phyloP scores from a whole-genome alignment of 1,140 invertebrate genomes.

The Drosophila burlai region DNA sequence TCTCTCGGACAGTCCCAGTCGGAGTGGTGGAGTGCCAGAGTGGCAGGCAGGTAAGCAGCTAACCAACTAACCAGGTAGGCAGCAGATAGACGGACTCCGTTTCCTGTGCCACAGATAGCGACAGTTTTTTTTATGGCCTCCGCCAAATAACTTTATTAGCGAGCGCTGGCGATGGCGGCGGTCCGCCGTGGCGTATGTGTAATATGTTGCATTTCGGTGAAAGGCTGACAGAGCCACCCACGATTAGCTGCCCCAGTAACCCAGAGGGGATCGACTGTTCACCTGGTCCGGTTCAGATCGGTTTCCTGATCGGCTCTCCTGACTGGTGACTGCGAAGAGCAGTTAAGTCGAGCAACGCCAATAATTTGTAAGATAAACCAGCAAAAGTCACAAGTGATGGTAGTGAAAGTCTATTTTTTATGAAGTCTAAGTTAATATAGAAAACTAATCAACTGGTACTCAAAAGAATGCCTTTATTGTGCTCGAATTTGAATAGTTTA shows the following conservation, averaged over 20 bases:
- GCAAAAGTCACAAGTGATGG: neutral
- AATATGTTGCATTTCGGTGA: constrained; percentile 61
- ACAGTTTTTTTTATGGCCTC: constrained; percentile 67
- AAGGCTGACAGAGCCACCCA: constrained; percentile 73
- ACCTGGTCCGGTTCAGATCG: constrained; percentile 12
- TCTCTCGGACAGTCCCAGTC: constrained; percentile 30
- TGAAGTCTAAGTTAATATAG: too few relatives aligned
- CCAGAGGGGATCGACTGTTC: constrained; percentile 55
- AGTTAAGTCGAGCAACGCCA: constrained; percentile 5
- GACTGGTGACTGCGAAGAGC: constrained; percentile 1
- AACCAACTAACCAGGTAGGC: constrained; percentile 27
- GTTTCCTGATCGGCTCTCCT: constrained; percentile 34
- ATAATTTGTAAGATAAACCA: constrained; percentile 10
- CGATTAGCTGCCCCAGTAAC: constrained; percentile 79
- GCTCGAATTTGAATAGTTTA: neutral
- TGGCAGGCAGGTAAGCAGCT: constrained; percentile 36
- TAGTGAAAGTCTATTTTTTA: constrained; percentile 1
- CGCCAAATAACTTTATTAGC: constrained; percentile 79
- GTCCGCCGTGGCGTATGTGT: constrained; percentile 46
- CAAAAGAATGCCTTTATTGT: neutral
- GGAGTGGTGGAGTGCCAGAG: constrained; percentile 29
- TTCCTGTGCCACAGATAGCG: constrained; percentile 80
- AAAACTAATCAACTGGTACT: neutral
- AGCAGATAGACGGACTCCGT: constrained; percentile 41
- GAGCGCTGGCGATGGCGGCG: constrained; percentile 35